phyloP scores from a whole-genome alignment of 2,888 invertebrate species.

The Pseudanteris insignis region DNA sequence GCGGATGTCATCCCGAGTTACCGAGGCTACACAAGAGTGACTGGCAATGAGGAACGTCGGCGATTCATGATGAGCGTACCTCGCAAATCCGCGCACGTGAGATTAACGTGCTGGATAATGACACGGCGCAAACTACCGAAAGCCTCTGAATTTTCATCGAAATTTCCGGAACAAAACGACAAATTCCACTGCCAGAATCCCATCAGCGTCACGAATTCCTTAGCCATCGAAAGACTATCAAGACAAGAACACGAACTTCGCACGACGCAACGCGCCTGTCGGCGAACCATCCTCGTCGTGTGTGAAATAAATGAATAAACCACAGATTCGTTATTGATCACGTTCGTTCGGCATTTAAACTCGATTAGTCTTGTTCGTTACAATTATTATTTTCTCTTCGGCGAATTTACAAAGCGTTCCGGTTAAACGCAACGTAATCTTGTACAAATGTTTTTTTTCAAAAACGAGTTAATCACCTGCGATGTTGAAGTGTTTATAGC shows the following conservation, averaged over 20 bases:
- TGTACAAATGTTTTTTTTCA: too few relatives aligned
- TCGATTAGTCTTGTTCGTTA: slow-evolving; percentile 30
- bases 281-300: too few relatives aligned
- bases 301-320: too few relatives aligned
- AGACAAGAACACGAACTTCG: too few relatives aligned
- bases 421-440: too few relatives aligned
- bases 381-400: slow-evolving; percentile 32
- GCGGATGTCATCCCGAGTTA: slow-evolving; percentile 11
- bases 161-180: slow-evolving; percentile 2
- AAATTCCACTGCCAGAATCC: slow-evolving; percentile 5
- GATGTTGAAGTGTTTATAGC: too few relatives aligned
- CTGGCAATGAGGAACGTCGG: slow-evolving; percentile 19
- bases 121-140: slow-evolving; percentile 24
- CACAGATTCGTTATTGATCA: too few relatives aligned
- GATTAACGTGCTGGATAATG: slow-evolving; percentile 54
- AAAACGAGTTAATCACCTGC: too few relatives aligned
- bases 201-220: slow-evolving; percentile 7
- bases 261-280: background rate
- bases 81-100: slow-evolving; percentile 41
- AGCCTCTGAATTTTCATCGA: slow-evolving; percentile 16
- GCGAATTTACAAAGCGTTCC: slow-evolving; percentile 28
- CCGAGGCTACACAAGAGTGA: slow-evolving; percentile 1
- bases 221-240: slow-evolving; percentile 6
- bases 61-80: too few relatives aligned
- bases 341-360: slow-evolving; percentile 6